Percentiles rank a stretch among this genome's conserved stretches.
phyloP scores from a whole-genome alignment of 1,140 invertebrate genomes.

The Asobara japonica region DNA sequence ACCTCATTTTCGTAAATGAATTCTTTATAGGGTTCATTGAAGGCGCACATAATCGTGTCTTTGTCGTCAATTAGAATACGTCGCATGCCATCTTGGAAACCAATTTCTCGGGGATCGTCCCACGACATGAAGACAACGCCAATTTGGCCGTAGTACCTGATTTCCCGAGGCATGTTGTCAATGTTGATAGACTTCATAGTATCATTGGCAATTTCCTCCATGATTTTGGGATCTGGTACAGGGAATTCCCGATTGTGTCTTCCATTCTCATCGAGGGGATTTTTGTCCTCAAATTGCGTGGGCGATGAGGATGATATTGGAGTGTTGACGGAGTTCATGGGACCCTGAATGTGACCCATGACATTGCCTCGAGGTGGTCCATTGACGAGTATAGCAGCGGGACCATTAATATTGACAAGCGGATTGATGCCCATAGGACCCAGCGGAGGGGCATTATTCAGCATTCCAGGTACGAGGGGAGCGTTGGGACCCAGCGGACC shows the following conservation, averaged over 20 bases:
- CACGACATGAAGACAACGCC: conserved; percentile 85
- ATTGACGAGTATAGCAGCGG: conserved; percentile 49
- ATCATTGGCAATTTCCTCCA: conserved; percentile 74
- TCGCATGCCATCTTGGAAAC: conserved; percentile 78
- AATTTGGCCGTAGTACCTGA: conserved; percentile 85
- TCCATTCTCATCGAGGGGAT: conserved; percentile 30
- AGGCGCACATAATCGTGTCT: conserved; percentile 73
- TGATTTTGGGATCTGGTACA: conserved; percentile 67
- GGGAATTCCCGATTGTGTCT: conserved; percentile 62
- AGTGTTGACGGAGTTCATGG: conserved; percentile 32
- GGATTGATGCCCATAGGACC: conserved; percentile 48
- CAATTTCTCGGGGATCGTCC: conserved; percentile 86
- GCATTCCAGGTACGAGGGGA: conserved; percentile 54
- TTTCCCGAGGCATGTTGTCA: conserved; percentile 82
- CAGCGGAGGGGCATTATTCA: conserved; percentile 50
- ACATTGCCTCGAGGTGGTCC: conserved; percentile 42
- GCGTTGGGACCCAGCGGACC: conserved; percentile 57
- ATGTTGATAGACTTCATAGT: conserved; percentile 85
- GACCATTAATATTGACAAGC: conserved; percentile 42
- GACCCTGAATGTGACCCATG: conserved; percentile 22
- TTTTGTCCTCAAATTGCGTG: conserved; percentile 34
- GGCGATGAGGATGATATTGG: background rate
- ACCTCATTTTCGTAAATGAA: conserved; percentile 76
- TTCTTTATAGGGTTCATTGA: conserved; percentile 79
- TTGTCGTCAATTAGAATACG: conserved; percentile 77